These are phyloP conservation scores for Rhabdomys dilectus DNA, from an alignment of 2,113 vertebrate genomes.

Conservation along the genomic window DNA sequence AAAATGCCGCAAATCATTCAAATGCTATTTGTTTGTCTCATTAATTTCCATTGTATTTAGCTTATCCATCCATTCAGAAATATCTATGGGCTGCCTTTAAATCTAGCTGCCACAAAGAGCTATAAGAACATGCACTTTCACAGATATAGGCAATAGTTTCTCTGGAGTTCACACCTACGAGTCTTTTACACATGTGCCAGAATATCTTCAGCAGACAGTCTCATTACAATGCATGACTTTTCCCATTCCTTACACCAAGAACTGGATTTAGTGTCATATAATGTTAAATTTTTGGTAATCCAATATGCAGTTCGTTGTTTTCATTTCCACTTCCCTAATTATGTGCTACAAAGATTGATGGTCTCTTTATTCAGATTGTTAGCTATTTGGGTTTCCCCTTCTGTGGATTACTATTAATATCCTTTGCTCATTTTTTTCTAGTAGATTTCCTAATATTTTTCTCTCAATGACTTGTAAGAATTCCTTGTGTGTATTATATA, in stretches of 20 bases:
- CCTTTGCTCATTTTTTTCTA: slow-evolving; percentile 65
- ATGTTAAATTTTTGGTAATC: background rate
- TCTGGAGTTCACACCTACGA: background rate
- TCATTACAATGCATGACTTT: background rate
- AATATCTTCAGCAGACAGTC: background rate
- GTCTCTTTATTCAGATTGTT: slow-evolving; percentile 38
- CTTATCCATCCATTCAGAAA: background rate
- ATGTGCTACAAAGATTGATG: background rate
- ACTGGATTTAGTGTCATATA: background rate
- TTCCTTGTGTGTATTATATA: slow-evolving; percentile 49
- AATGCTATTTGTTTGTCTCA: background rate
- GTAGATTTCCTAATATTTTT: slow-evolving; percentile 34
- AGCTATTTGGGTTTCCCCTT: background rate
- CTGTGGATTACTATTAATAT: slow-evolving; percentile 48
- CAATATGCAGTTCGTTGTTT: background rate
- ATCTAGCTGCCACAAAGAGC: background rate
- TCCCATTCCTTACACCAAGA: background rate
- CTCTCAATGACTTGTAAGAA: slow-evolving; percentile 56
- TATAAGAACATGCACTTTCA: background rate
- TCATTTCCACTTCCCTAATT: slow-evolving; percentile 3
- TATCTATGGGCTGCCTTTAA: background rate
- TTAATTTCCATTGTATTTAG: too few relatives aligned
- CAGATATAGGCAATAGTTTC: background rate
- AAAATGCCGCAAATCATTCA: background rate
- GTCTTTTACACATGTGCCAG: background rate